Conservation (phyloP, 2,888 invertebrate species). For the Griposia aprilina region DNA sequence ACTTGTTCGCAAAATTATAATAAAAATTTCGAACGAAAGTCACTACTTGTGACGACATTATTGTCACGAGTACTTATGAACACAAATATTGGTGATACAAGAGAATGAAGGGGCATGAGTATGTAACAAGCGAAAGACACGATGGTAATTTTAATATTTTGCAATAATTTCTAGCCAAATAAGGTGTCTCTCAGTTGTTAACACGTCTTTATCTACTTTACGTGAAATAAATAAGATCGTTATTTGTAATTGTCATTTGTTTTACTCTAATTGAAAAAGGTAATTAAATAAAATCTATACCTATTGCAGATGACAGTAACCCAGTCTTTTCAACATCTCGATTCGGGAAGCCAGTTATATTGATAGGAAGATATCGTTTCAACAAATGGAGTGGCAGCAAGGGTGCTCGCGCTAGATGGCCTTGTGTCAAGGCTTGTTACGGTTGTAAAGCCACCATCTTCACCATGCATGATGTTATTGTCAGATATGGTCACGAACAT, state of each 20-base stretch:
- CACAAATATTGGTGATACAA: conserved; percentile 12
- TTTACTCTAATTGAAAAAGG: background rate
- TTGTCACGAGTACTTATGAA: conserved; percentile 1
- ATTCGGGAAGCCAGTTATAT: conserved; percentile 73
- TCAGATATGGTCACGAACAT: conserved; percentile 59
- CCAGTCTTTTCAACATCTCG: conserved; percentile 67
- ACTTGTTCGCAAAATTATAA: background rate
- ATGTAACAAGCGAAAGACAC: background rate
- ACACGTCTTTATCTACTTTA: background rate
- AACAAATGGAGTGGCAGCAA: conserved; percentile 64
- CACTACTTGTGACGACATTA: background rate
- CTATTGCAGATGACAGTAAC: conserved; percentile 29
- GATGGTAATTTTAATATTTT: conserved; percentile 3
- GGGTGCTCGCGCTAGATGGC: conserved; percentile 65
- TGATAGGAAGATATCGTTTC: conserved; percentile 69
- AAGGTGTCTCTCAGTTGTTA: background rate
- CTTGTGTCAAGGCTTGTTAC: conserved; percentile 66
- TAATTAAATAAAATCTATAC: background rate
- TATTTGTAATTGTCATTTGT: background rate
- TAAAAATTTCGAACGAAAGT: background rate
- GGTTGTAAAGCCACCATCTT: conserved; percentile 69
- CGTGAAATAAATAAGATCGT: background rate
- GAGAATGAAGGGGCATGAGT: background rate
- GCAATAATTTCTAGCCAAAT: background rate
- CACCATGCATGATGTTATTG: conserved; percentile 64